Evolutionary conservation across 1,140 invertebrate genomes (phyloP).

Genomic region (Phenacoccus solenopsis): DNA sequence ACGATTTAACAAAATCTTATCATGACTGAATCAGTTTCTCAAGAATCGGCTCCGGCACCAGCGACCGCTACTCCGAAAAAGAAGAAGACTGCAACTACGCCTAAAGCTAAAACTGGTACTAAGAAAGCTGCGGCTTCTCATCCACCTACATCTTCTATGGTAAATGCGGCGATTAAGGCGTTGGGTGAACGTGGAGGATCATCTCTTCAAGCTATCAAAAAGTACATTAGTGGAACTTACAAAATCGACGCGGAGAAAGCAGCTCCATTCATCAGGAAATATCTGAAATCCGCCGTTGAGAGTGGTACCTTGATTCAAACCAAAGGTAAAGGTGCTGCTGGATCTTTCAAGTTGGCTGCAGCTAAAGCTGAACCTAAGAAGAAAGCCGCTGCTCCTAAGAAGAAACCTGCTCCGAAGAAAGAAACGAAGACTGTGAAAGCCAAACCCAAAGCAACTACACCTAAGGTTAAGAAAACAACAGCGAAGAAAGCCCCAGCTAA

Average conservation of each 20-base stretch:
- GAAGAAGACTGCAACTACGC: slow-evolving; percentile 18
- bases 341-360: slow-evolving; percentile 35
- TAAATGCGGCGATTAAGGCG: slow-evolving; percentile 38
- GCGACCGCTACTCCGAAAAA: no score
- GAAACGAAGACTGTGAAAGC: slow-evolving; percentile 21
- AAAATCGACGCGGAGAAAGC: slow-evolving; percentile 37
- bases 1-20: neutral
- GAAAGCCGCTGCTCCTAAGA: slow-evolving; percentile 21
- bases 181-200: slow-evolving; percentile 41
- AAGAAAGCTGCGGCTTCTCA: slow-evolving; percentile 28
- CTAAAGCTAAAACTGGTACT: slow-evolving; percentile 16
- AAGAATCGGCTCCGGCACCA: neutral
- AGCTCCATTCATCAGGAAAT: slow-evolving; percentile 34
- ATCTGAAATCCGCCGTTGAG: slow-evolving; percentile 34
- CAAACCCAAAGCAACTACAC: slow-evolving; percentile 24
- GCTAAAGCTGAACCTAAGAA: slow-evolving; percentile 21
- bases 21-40: neutral
- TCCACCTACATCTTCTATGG: slow-evolving; percentile 33
- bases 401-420: slow-evolving; percentile 20
- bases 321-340: slow-evolving; percentile 37
- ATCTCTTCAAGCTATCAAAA: slow-evolving; percentile 42
- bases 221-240: slow-evolving; percentile 38
- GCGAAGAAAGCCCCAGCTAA: slow-evolving; percentile 23
- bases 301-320: slow-evolving; percentile 33
- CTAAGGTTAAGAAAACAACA: slow-evolving; percentile 21